Base-by-base conservation (phyloP, 2,797 vertebrate species). In the Crax fasciolata region DNA sequence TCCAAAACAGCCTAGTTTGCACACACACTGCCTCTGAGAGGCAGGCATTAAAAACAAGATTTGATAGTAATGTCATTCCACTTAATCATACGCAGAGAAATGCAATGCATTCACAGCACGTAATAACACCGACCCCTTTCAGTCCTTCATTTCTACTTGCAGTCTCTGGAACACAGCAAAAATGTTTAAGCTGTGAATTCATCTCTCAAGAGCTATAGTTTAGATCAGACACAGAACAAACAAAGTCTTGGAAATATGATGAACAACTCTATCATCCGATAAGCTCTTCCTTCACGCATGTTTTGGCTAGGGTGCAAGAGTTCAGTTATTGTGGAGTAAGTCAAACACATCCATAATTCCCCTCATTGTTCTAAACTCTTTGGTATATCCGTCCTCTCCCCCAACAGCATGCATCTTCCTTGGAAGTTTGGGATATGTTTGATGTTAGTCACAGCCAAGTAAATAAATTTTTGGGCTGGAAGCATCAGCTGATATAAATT, bases 391-490 rank as follows among this genome's bases (percentile, higher is more conserved):
- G 4, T 25, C 44, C 62, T 70, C 76, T 92, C 23, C 70, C 19
- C 35, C n/a, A 82, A n/a, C 62, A 91, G 57, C 73, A 87, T 66
- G 63, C 72, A 95, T 21, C 63, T 82, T 86, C 57, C 41, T 71
- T 35, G 21, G n/a, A 72, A 21, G n/a, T 41, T 94, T 77, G 78
- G 44, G 66, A 51, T 44, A 51, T 6, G 4, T 41, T 30, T 51
- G 68, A 2, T 71, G 59, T 9, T 44, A 70, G 67, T 78, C 78
- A 85, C 23, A 80, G 89, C 57, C n/a, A 57, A 93, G 25, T 58
- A 89, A 93, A 72, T 28, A 91, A 84, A 86, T 27, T 65, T 78
- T 68, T 78, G 27, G 30, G 43, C 78, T 87, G 67, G 81, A 87
- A 84, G 55, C 75, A 91, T 71, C 68, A 93, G 41, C 18, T 71